Conservation (phyloP, 2,113 vertebrate species). For the Pavo muticus region DNA sequence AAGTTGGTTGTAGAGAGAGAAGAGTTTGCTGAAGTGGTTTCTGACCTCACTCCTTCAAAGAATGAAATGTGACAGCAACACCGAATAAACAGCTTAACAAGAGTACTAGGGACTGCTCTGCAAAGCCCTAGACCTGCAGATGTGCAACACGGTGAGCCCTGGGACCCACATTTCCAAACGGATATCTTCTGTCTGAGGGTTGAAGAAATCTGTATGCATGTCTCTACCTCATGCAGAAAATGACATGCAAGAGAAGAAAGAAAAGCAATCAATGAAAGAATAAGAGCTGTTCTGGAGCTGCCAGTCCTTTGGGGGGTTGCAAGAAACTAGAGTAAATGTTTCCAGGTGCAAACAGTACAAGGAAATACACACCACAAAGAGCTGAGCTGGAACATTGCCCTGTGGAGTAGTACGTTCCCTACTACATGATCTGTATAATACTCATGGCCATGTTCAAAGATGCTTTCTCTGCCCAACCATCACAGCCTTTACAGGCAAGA, state of each 20-base stretch:
- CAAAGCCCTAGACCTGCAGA: neutral
- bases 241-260: neutral
- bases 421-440: neutral
- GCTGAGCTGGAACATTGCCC: neutral
- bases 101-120: neutral
- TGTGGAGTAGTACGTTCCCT: neutral
- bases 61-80: neutral
- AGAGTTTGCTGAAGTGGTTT: neutral
- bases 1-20: neutral
- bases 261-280: neutral
- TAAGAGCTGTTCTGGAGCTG: neutral
- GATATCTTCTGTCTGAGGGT: neutral
- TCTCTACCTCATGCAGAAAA: neutral
- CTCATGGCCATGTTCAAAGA: neutral
- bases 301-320: neutral
- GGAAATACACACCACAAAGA: neutral
- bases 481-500: neutral
- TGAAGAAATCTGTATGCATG: neutral
- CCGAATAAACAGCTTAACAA: neutral
- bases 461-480: neutral
- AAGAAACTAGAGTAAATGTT: neutral
- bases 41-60: neutral
- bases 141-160: rapidly evolving
- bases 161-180: neutral
- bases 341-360: neutral